phyloP scores from a whole-genome alignment of 2,113 vertebrate genomes.

The Andinoacara biseriatus region DNA sequence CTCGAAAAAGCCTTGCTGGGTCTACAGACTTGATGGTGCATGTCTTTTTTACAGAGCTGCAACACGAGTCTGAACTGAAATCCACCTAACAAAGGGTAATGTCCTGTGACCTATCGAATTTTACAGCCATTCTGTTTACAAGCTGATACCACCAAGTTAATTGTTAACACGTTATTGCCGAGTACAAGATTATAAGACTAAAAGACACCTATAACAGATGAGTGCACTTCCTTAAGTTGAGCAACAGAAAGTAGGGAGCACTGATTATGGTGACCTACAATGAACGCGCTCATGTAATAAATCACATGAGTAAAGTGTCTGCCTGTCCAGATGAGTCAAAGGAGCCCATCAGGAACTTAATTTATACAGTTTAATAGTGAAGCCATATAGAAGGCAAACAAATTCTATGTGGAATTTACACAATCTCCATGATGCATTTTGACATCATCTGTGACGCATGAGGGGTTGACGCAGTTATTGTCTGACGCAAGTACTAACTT shows the following conservation, averaged over 20 bases:
- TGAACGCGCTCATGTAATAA: slow-evolving; percentile 17
- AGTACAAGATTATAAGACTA: slow-evolving; percentile 6
- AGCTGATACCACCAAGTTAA: slow-evolving; percentile 71
- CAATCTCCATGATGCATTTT: slow-evolving; percentile 2
- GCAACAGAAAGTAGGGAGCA: slow-evolving; percentile 36
- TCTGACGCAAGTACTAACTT: neutral
- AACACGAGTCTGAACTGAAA: slow-evolving; percentile 47
- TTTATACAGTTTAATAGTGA: slow-evolving; percentile 13
- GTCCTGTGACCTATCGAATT: slow-evolving; percentile 72
- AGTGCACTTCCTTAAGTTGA: slow-evolving; percentile 44
- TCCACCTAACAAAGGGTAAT: slow-evolving; percentile 67
- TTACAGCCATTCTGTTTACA: slow-evolving; percentile 74
- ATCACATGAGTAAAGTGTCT: slow-evolving; percentile 10
- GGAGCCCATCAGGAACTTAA: neutral
- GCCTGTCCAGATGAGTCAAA: slow-evolving; percentile 14
- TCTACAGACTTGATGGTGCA: slow-evolving; percentile 50
- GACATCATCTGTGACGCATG: slow-evolving; percentile 40
- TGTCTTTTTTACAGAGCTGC: slow-evolving; percentile 49
- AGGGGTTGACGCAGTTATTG: neutral
- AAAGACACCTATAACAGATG: slow-evolving; percentile 23
- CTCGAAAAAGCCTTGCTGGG: slow-evolving; percentile 25
- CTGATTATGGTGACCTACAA: slow-evolving; percentile 46
- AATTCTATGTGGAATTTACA: slow-evolving; percentile 1
- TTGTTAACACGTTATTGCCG: slow-evolving; percentile 70
- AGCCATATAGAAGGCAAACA: neutral